Base-by-base conservation (phyloP, 2,888 invertebrate genomes). In the Drosophila acutilabella region DNA sequence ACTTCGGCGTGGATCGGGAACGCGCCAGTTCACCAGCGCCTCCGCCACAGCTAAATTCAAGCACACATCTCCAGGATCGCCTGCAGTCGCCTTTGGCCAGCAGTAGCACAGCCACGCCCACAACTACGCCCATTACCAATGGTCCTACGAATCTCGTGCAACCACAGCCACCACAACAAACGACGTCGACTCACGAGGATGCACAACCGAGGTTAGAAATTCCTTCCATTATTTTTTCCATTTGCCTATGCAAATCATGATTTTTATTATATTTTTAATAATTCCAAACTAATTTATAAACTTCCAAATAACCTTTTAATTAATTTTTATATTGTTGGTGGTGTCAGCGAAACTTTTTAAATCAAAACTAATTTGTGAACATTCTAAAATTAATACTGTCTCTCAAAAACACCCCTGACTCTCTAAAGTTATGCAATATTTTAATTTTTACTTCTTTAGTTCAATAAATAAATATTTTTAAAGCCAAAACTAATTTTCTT, bases 1-100 rank as follows among this genome's bases (percentile, higher is more conserved):
- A 97, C 91, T 95, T 96, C 89, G 94, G 95, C 20, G 93, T 93
- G 0, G 95, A 96, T 77, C 93, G 96, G 13, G 97, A 96, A 91
- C 93, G 96, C 65, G 95, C 96, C 10, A 95, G 93, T 62, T 95
- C 95, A 10, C 96, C 95, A 80, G 95, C 94, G 53, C 94, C 96
- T 95, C 23, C 64, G 42, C 62, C 58, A 1, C 56, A 58, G n/a
- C 7, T 33, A 8, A 13, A 36, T 18, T 16, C 16, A 4, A 26
- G 8, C 2, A 13, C 14, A 30, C 53, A 54, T 13, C n/a, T 36
- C 0, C 92, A 93, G 33, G 95, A 95, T 82, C 93, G 91, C 52
- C 94, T 94, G 92, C 94, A 88, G 40, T 88, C 91, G 20, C 89
- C 91, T 0, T 14, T 81, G 52, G 74, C 79, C 26, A 80, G 84